Evolutionary conservation across 2,888 invertebrate species (phyloP).

Genomic region (Branchinecta sandiegonensis): DNA sequence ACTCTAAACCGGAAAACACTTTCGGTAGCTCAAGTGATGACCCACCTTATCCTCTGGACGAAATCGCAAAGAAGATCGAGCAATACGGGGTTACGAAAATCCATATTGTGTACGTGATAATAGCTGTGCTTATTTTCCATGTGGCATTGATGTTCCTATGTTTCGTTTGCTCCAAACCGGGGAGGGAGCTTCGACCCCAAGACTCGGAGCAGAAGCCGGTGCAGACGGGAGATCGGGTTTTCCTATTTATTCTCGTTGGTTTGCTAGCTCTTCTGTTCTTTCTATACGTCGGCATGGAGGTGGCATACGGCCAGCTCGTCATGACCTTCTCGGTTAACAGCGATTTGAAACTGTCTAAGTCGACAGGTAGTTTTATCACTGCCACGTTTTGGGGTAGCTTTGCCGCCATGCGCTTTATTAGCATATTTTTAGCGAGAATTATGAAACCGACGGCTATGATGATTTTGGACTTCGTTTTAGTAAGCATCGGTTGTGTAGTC

Average conservation of each 20-base stretch:
- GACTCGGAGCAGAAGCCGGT: conserved; percentile 28
- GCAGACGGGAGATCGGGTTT: conserved; percentile 25
- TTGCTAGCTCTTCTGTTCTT: conserved; percentile 32
- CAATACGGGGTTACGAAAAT: conserved; percentile 29
- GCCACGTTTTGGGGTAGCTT: conserved; percentile 37
- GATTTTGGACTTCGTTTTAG: conserved; percentile 32
- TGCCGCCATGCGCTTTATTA: conserved; percentile 35
- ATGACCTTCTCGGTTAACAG: conserved; percentile 34
- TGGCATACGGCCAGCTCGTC: conserved; percentile 37
- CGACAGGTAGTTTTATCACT: conserved; percentile 34
- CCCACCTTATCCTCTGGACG: conserved; percentile 25
- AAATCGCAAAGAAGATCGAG: conserved; percentile 27
- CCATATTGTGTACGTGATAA: conserved; percentile 35
- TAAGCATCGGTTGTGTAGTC: conserved; percentile 32
- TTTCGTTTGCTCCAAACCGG: conserved; percentile 32
- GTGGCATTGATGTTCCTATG: conserved; percentile 33
- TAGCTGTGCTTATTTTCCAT: conserved; percentile 33
- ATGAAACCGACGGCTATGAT: conserved; percentile 35
- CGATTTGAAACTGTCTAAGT: conserved; percentile 31
- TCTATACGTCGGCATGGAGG: conserved; percentile 36
- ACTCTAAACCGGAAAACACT: conserved; percentile 27
- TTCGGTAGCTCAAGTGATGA: conserved; percentile 28
- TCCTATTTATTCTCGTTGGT: conserved; percentile 31
- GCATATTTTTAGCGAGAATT: conserved; percentile 35
- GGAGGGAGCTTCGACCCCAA: conserved; percentile 19